Evolutionary conservation across 2,113 vertebrate species (phyloP).

Genomic region (Nerophis ophidion): DNA sequence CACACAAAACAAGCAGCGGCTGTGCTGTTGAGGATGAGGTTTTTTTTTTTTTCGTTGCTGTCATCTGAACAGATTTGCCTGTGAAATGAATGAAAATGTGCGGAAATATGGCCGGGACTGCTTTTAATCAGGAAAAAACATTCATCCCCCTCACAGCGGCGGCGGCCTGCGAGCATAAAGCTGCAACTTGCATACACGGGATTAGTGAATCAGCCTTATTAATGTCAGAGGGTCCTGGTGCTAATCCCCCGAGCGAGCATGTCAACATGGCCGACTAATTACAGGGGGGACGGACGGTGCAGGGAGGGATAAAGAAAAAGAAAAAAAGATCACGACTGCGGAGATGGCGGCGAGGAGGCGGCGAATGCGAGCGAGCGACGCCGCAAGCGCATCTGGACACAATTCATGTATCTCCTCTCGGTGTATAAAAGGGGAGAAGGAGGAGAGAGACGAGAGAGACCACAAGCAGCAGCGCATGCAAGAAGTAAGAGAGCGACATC

Average conservation of each 20-base stretch:
- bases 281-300: constrained; percentile 17
- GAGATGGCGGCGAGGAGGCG: too few relatives aligned
- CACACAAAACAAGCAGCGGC: too few relatives aligned
- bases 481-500: too few relatives aligned
- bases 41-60: too few relatives aligned
- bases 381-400: too few relatives aligned
- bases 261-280: constrained; percentile 68
- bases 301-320: background rate
- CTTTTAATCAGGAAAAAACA: constrained; percentile 41
- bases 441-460: too few relatives aligned
- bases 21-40: too few relatives aligned
- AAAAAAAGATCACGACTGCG: too few relatives aligned
- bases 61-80: constrained; percentile 6
- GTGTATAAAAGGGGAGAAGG: too few relatives aligned
- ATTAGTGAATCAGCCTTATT: constrained; percentile 56
- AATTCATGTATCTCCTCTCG: too few relatives aligned
- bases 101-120: constrained; percentile 41
- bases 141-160: constrained; percentile 31
- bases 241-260: constrained; percentile 71
- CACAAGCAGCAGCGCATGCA: too few relatives aligned
- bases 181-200: constrained; percentile 45
- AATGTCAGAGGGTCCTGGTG: constrained; percentile 47
- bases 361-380: too few relatives aligned
- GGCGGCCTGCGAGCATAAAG: constrained; percentile 30
- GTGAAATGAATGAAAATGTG: constrained; percentile 51